phyloP scores from a whole-genome alignment of 2,888 invertebrate species.

The Lepidocyrtoides sp. region DNA sequence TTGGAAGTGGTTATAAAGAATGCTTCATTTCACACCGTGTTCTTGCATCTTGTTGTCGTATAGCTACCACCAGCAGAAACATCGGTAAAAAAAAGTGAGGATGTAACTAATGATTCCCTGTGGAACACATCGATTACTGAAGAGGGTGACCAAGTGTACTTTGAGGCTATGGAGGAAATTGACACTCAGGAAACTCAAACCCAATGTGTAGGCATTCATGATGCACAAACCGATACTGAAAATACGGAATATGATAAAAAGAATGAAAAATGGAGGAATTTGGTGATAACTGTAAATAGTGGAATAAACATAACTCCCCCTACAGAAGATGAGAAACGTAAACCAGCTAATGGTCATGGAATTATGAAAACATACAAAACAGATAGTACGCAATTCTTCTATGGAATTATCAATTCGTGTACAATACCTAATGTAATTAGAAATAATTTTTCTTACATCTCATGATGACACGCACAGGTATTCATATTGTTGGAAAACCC shows the following conservation, averaged over 20 bases:
- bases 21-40: neutral
- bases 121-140: neutral
- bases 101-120: too few species aligned
- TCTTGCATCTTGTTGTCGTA: neutral
- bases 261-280: slow-evolving; percentile 20
- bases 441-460: too few species aligned
- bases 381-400: slow-evolving; percentile 17
- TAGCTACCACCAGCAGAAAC: too few species aligned
- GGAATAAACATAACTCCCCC: slow-evolving; percentile 44
- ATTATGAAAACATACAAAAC: slow-evolving; percentile 51
- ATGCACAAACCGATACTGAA: slow-evolving; percentile 29
- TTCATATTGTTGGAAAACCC: neutral
- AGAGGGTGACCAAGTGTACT: neutral
- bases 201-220: neutral
- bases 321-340: neutral
- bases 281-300: slow-evolving; percentile 56
- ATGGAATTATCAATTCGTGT: too few species aligned
- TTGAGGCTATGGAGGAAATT: neutral
- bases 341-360: neutral
- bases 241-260: neutral
- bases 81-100: too few species aligned
- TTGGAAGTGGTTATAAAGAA: neutral
- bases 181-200: slow-evolving; percentile 63
- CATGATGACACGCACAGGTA: neutral
- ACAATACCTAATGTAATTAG: too few species aligned